A percentile compares a stretch with the other conserved stretches of the same genome.
Conservation (phyloP, 64 coral and sea anemone genomes). For the Anthopleura sola region DNA sequence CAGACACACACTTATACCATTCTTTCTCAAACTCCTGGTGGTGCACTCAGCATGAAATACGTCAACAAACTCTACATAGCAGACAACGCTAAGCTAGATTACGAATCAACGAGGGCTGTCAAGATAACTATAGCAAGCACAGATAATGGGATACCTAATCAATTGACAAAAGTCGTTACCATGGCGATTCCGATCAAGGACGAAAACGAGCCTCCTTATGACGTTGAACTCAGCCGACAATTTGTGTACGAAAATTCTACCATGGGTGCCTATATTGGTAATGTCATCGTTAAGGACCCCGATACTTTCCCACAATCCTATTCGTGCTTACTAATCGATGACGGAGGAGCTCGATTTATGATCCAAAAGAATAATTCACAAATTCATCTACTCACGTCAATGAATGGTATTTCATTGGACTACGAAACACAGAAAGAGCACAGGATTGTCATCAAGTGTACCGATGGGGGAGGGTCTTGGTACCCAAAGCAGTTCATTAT, state of each 20-base stretch:
- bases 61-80: conserved; percentile 49
- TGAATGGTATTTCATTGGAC: conserved; percentile 57
- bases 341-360: conserved; percentile 53
- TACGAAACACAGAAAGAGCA: conserved; percentile 66
- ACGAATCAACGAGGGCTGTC: conserved; percentile 45
- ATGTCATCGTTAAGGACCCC: conserved; percentile 54
- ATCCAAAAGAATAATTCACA: conserved; percentile 32
- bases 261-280: conserved; percentile 41
- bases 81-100: conserved; percentile 32
- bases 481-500: conserved; percentile 58
- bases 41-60: conserved; percentile 32
- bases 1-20: conserved; percentile 64
- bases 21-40: conserved; percentile 51
- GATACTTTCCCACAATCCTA: conserved; percentile 51
- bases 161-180: conserved; percentile 49
- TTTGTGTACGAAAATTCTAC: conserved; percentile 62
- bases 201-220: conserved; percentile 52
- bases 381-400: conserved; percentile 30
- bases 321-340: conserved; percentile 28
- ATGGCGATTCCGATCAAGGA: conserved; percentile 55
- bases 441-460: conserved; percentile 50
- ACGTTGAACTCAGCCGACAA: conserved; percentile 43
- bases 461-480: conserved; percentile 51
- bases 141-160: conserved; percentile 55
- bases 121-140: conserved; percentile 61